Evolutionary conservation across 1,140 invertebrate species (phyloP).

Genomic region (Tetraneura akinire): DNA sequence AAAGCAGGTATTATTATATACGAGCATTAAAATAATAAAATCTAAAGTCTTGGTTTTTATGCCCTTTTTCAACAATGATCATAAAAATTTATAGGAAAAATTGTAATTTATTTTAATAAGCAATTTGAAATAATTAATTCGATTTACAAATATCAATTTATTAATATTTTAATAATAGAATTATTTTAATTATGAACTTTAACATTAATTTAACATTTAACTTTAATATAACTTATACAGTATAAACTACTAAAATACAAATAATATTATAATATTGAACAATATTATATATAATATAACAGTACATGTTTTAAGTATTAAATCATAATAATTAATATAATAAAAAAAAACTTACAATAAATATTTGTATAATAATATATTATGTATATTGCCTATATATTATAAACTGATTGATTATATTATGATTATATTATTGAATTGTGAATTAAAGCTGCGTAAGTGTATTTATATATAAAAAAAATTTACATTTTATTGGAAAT

Average conservation of each 20-base stretch:
- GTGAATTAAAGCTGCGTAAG: not conserved
- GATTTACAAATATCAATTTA: not conserved
- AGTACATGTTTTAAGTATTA: not conserved
- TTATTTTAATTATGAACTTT: not conserved
- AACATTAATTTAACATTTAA: not conserved
- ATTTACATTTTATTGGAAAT: not conserved
- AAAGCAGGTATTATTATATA: not conserved
- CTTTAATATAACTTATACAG: not conserved
- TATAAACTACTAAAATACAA: constrained; percentile 26
- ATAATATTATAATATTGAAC: not conserved
- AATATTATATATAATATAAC: too few species aligned
- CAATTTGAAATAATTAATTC: not conserved
- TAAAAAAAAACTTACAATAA: not conserved
- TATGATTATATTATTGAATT: not conserved
- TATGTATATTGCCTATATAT: not conserved
- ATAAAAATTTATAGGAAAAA: not conserved
- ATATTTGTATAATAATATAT: not conserved
- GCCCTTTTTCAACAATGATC: not conserved
- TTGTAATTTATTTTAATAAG: not conserved
- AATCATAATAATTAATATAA: not conserved
- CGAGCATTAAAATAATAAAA: too few species aligned
- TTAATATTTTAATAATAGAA: not conserved
- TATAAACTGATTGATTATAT: not conserved
- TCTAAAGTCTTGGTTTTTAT: too few species aligned
- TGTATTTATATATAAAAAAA: constrained; percentile 11